Evolutionary conservation across 2,888 invertebrate species (phyloP).

Genomic region (Sisyra nigra): DNA sequence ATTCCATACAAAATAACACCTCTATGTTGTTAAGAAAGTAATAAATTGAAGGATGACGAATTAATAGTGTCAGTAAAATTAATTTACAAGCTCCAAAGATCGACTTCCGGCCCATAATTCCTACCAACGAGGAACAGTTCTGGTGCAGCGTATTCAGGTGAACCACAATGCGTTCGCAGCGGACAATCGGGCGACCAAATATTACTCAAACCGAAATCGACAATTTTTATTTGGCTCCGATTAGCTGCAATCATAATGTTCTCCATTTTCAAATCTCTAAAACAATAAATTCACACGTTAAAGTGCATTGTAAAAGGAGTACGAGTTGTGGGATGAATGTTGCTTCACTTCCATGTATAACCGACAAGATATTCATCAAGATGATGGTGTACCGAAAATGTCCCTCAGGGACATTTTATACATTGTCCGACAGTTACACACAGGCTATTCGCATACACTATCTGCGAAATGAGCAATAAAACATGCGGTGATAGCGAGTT

Average conservation of each 20-base stretch:
- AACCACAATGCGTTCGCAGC: constrained; percentile 62
- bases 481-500: no score
- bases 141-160: constrained; percentile 65
- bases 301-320: no score
- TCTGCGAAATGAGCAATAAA: no score
- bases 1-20: constrained; percentile 62
- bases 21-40: constrained; percentile 25
- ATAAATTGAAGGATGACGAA: background rate
- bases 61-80: background rate
- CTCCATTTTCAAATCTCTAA: constrained; percentile 63
- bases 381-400: no score
- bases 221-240: constrained; percentile 53
- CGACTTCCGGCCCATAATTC: constrained; percentile 59
- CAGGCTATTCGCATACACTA: no score
- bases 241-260: constrained; percentile 55
- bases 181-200: constrained; percentile 38
- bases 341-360: background rate
- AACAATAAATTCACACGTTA: constrained; percentile 15
- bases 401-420: no score
- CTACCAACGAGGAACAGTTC: constrained; percentile 53
- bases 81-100: constrained; percentile 60
- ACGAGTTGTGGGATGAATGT: no score
- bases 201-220: constrained; percentile 64
- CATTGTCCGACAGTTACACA: no score
- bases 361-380: no score